A percentile compares a stretch with the other conserved stretches of the same genome.
Conservation (phyloP, 2,113 vertebrate genomes). For the Rhinolophus ferrumequinum region DNA sequence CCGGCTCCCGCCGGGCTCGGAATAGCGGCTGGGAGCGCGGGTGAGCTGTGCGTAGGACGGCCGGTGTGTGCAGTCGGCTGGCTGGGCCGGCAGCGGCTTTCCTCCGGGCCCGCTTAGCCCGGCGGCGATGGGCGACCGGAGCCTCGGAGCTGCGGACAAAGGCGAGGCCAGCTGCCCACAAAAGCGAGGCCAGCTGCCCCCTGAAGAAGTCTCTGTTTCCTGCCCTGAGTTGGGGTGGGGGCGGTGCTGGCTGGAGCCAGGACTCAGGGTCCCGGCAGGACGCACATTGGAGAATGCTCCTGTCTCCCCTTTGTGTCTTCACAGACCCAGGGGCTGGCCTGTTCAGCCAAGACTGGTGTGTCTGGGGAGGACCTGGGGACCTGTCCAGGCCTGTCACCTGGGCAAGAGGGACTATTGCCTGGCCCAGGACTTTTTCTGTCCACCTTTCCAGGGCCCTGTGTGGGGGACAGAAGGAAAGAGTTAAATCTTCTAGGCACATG, state of each 20-base stretch:
- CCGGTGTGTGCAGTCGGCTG: neutral
- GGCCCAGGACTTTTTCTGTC: neutral
- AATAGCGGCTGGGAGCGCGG: neutral
- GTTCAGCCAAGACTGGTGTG: too few relatives aligned
- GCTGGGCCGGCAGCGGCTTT: neutral
- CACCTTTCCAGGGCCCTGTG: neutral
- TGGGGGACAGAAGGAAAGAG: constrained; percentile 35
- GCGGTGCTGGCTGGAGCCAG: neutral
- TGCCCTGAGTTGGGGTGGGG: neutral
- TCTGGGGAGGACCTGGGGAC: neutral
- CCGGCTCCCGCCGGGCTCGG: neutral
- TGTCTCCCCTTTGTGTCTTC: constrained; percentile 36
- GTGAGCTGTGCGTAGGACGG: neutral
- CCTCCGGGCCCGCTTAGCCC: neutral
- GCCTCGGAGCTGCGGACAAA: constrained; percentile 56
- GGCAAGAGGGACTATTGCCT: neutral
- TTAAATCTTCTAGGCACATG: constrained; percentile 71
- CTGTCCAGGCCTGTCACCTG: neutral
- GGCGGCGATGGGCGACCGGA: neutral
- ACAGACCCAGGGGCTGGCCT: neutral
- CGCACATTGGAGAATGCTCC: neutral
- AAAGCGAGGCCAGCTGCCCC: neutral
- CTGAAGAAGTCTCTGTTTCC: constrained; percentile 6
- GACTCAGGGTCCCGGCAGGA: neutral
- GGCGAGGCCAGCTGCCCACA: neutral